Base-by-base conservation (phyloP, 2,888 invertebrate genomes). In the Heterodera filipjevi region DNA sequence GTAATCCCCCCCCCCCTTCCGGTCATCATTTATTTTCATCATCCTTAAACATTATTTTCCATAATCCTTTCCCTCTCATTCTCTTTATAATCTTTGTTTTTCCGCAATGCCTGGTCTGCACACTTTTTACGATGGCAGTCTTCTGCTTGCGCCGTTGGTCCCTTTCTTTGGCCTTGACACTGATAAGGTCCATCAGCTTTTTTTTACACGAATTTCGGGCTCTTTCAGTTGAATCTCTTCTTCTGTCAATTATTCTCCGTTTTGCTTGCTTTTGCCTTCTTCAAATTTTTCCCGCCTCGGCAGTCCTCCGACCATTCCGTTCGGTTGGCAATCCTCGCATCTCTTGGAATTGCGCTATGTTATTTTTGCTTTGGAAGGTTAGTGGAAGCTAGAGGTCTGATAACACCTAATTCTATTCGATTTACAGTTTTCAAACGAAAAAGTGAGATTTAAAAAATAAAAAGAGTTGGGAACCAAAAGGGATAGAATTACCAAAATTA, bases 311-410 rank as follows among this genome's bases (percentile, higher is more conserved):
- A 80, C 33, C 78, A 70, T 19, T 46, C 77, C 22, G 39, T 44
- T n/a, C 71, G 85, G 33, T 77, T 84, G 39, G 53, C 77, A n/a
- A 81, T 77, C 59, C 86, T 87, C 2, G 81, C 84, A 0, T 59
- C 85, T 14, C 81, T 87, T n/a, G 87, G 87, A 27, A 68, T 88
- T 22, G 76, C 79, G 16, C 78, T 85, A 14, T 83, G 87, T 68
- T 88, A 84, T 77, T 88, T 87, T 79, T 88, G 87, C 71, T 87
- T 86, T 79, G 87, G 87, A 73, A 80, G 83, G 86, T 86, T 64
- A 49, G 68, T 77, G 16, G n/a, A 22, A 8, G 39, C 6, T 10
- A 10, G 39, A 39, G 6, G 39, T n/a, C n/a, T n/a, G n/a, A n/a
- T n/a, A n/a, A n/a, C n/a, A n/a, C n/a, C n/a, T n/a, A n/a, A n/a